phyloP scores from a whole-genome alignment of 2,888 invertebrate genomes.

The Andrena chrysosceles region DNA sequence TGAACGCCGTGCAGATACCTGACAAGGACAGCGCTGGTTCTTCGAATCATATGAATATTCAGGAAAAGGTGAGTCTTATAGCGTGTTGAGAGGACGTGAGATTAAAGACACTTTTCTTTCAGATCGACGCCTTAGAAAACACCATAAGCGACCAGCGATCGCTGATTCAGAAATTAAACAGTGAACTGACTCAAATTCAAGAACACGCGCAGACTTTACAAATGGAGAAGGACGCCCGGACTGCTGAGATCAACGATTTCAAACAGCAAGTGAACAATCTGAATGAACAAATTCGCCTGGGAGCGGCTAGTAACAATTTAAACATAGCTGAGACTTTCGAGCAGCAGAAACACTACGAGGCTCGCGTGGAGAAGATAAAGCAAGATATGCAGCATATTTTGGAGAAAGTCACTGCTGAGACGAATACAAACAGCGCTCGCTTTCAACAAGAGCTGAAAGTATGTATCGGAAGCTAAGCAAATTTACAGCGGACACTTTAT shows the following conservation, averaged over 20 bases:
- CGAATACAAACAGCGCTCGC: constrained; percentile 70
- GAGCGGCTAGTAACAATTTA: constrained; percentile 72
- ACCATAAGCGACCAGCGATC: constrained; percentile 71
- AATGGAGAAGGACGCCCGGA: constrained; percentile 87
- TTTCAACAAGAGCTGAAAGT: constrained; percentile 78
- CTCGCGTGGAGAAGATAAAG: constrained; percentile 80
- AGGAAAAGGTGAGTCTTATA: constrained; percentile 71
- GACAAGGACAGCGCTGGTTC: constrained; percentile 80
- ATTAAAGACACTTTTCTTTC: constrained; percentile 59
- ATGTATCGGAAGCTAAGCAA: constrained; percentile 13
- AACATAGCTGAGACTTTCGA: constrained; percentile 74
- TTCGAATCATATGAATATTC: constrained; percentile 73
- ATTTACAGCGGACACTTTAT: neutral
- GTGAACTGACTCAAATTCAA: constrained; percentile 71
- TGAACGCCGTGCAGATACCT: constrained; percentile 87
- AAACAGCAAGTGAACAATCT: constrained; percentile 78
- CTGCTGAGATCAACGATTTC: constrained; percentile 82
- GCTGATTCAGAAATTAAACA: constrained; percentile 70
- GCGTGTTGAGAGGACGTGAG: neutral
- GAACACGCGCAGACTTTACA: constrained; percentile 84
- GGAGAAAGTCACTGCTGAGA: constrained; percentile 78
- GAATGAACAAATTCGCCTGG: constrained; percentile 76
- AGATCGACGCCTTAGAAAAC: constrained; percentile 81
- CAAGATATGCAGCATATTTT: constrained; percentile 80
- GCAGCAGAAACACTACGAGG: constrained; percentile 79